Evolutionary conservation across 2,888 invertebrate genomes (phyloP).

Genomic region (Isotomurus palustris): DNA sequence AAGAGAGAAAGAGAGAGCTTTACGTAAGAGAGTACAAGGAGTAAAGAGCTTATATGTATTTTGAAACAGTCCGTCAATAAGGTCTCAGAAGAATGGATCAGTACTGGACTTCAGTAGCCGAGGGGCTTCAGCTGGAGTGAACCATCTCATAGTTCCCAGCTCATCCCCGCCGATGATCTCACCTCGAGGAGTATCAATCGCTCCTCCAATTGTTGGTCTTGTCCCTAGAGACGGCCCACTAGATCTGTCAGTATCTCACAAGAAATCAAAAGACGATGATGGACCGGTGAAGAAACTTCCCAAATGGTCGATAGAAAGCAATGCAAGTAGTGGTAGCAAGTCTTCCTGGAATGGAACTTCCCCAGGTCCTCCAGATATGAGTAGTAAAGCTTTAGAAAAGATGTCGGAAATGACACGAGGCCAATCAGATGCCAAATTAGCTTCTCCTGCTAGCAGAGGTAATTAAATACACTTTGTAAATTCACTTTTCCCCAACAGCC

Average conservation of each 20-base stretch:
- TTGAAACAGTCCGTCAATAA: neutral
- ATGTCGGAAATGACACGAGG: constrained; percentile 87
- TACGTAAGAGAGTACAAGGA: too few species aligned
- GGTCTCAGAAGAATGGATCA: constrained; percentile 10
- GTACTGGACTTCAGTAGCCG: constrained; percentile 9
- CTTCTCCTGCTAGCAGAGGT: constrained; percentile 44
- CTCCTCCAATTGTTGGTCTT: too few species aligned
- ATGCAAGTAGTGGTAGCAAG: neutral
- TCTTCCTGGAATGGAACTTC: constrained; percentile 35
- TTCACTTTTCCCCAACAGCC: too few species aligned
- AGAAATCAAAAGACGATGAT: constrained; percentile 57
- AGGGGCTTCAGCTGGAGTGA: neutral
- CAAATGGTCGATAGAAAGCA: constrained; percentile 26
- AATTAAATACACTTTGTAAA: constrained; percentile 2
- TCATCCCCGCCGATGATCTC: constrained; percentile 10
- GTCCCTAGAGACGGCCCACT: constrained; percentile 61
- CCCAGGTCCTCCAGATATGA: constrained; percentile 40
- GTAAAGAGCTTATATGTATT: neutral
- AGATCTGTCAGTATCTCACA: constrained; percentile 71
- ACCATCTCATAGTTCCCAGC: neutral
- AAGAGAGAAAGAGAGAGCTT: too few species aligned
- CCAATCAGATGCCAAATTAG: constrained; percentile 51
- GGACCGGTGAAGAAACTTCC: constrained; percentile 34
- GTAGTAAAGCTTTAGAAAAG: constrained; percentile 76
- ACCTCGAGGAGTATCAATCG: neutral